Evolutionary conservation across 2,113 vertebrate species (phyloP).

Genomic region (Neodon shergylaensis): DNA sequence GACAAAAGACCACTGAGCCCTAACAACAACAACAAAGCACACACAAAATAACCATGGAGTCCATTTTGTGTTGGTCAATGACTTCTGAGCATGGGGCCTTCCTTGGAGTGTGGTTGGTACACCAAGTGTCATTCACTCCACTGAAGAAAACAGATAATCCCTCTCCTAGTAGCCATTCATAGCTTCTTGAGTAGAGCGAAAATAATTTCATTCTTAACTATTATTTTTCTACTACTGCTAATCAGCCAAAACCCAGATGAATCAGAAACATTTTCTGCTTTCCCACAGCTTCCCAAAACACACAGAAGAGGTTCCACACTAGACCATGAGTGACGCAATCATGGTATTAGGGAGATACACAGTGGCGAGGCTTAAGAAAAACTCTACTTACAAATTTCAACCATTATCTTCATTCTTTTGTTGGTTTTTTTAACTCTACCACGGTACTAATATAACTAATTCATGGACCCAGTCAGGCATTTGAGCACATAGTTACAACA

Average conservation of each 20-base stretch:
- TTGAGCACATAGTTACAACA: not conserved
- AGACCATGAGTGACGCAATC: not conserved
- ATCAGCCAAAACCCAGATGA: not conserved
- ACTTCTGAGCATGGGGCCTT: not conserved
- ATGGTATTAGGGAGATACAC: rapidly evolving
- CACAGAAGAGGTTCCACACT: not conserved
- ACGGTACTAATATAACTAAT: not conserved
- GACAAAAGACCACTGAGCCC: not conserved
- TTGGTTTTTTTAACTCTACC: not conserved
- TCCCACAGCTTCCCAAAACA: not conserved
- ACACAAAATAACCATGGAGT: not conserved
- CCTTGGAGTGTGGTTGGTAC: not conserved
- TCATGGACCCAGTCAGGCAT: not conserved
- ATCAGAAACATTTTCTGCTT: not conserved
- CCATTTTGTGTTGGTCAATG: not conserved
- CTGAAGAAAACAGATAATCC: not conserved
- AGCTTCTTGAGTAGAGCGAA: not conserved
- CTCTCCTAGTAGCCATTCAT: not conserved
- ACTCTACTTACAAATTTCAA: not conserved
- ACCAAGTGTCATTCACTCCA: not conserved
- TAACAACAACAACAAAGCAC: not conserved
- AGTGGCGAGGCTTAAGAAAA: not conserved
- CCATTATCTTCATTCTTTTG: not conserved
- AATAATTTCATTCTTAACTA: not conserved
- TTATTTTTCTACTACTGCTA: not conserved